Conservation (phyloP, 1,140 invertebrate genomes). For the Philotrypesis tridentata region DNA sequence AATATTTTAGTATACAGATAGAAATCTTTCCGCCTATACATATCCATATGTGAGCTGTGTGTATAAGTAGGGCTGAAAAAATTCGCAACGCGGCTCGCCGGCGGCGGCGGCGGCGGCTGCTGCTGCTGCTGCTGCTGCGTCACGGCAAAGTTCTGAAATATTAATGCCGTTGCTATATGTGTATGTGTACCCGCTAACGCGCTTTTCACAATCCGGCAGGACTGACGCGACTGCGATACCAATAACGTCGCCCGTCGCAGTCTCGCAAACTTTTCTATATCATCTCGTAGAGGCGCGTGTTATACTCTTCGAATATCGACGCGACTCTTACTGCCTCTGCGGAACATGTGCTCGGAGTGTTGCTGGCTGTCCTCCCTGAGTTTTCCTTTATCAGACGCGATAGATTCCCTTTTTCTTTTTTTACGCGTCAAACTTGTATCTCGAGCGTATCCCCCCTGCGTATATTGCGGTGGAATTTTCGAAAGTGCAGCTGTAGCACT, state of each 20-base stretch:
- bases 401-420: neutral
- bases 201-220: constrained; percentile 15
- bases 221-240: neutral
- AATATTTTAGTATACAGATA: too few relatives aligned
- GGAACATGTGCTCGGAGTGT: neutral
- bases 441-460: neutral
- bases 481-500: too few relatives aligned
- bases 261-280: constrained; percentile 15
- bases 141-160: constrained; percentile 31
- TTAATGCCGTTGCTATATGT: neutral
- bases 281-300: neutral
- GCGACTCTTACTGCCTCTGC: neutral
- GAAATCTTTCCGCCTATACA: too few relatives aligned
- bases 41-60: neutral
- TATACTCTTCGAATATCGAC: neutral
- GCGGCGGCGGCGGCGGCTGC: too few relatives aligned
- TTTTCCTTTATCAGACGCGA: neutral
- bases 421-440: neutral
- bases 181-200: neutral
- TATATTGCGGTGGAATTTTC: neutral
- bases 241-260: neutral
- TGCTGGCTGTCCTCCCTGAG: neutral
- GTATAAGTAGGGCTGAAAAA: neutral
- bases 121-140: neutral
- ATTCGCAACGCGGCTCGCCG: neutral